Evolutionary conservation across 2,888 invertebrate genomes (phyloP), one percentile per base, ranked within the genome.

Genomic region (Conistra vaccinii): DNA sequence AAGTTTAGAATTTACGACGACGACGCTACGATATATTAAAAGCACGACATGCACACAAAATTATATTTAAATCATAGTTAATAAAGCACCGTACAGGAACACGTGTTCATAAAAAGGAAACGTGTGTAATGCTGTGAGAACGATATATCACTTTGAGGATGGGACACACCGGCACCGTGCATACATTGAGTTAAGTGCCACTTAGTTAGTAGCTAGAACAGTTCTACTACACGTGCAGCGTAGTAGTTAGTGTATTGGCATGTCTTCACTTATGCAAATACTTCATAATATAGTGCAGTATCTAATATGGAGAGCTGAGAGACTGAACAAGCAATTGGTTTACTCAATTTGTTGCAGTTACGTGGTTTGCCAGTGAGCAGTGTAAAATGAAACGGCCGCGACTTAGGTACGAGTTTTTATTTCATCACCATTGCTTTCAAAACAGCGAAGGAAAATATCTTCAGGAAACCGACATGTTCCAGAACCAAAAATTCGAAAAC

Each of bases 101-200:
- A 76, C 23, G 58, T 69, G 69, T 76, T 61, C 73, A 82, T 76
- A 82, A 80, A 78, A 72, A 70, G 42, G 23, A 53, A 53, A 76
- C 71, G 29, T 29, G 66, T 79, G 71, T 69, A 83, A 83, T 69
- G 65, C 65, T 69, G 32, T 48, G 75, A 75, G 76, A 57, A 69
- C 75, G 79, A 63, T 84, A 76, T 70, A 85, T 84, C 85, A 74
- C 70, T 76, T 69, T 62, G 74, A 70, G 66, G n/a, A 26, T 71
- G 51, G 70, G 61, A 67, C 71, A 76, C 67, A 78, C 65, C 69
- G 76, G 76, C 65, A 61, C 61, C 63, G 57, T 75, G 81, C 63
- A 84, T 81, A 75, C 77, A 80, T 76, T 53, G 69, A 71, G 81
- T 69, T 83, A 82, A 83, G 74, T 80, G 77, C 65, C 85, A 84